Conservation (phyloP, 2,113 vertebrate genomes). For the Typhlomys cinereus region DNA sequence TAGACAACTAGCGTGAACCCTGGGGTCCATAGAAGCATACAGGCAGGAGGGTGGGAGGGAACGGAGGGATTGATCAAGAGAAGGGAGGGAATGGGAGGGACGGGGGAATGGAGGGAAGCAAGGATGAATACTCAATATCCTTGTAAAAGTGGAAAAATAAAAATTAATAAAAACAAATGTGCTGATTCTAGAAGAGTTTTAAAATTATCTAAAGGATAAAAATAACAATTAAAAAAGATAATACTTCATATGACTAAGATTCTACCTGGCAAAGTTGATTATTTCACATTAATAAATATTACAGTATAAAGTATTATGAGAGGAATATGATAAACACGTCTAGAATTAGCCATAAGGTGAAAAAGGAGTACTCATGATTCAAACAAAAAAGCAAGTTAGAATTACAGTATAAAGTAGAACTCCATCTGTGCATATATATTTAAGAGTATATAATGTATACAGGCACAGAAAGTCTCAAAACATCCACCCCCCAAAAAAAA, state of each 20-base stretch:
- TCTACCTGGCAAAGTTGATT: neutral
- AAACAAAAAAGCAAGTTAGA: neutral
- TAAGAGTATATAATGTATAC: neutral
- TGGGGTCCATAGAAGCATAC: no score
- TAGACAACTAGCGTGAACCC: no score
- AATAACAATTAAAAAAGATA: neutral
- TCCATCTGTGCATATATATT: neutral
- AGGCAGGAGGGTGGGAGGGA: no score
- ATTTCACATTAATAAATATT: neutral
- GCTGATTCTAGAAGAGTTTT: neutral
- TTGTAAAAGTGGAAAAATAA: no score
- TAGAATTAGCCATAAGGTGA: neutral
- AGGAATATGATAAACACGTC: neutral
- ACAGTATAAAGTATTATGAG: neutral
- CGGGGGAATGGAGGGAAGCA: no score
- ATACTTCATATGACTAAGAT: neutral
- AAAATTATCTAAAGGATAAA: neutral
- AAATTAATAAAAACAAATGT: no score
- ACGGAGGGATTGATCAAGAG: no score
- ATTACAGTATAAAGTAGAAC: neutral
- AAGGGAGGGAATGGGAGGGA: no score
- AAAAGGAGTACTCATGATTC: neutral
- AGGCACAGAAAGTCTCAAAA: neutral
- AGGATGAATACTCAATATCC: no score
- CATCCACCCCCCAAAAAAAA: neutral